Percentiles rank a stretch among this genome's conserved stretches.
phyloP scores from a whole-genome alignment of 2,113 vertebrate genomes.

The Sebastes schlegelii region DNA sequence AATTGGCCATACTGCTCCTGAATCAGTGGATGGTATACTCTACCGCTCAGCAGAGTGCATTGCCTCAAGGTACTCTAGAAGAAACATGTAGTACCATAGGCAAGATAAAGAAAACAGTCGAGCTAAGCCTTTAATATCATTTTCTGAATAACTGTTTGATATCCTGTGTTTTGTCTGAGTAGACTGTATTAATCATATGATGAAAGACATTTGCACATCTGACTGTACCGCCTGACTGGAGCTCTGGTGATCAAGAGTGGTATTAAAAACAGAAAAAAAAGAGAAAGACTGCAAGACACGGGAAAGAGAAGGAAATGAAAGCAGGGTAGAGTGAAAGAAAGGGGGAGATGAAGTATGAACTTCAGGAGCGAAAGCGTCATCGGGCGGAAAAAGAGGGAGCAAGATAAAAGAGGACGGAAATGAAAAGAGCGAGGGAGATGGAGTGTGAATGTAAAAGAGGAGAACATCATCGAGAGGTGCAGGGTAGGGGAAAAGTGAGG shows the following conservation, averaged over 20 bases:
- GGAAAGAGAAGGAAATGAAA: slow-evolving; percentile 47
- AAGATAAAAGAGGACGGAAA: slow-evolving; percentile 62
- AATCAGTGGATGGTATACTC: background rate
- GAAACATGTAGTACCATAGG: background rate
- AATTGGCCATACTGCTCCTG: background rate
- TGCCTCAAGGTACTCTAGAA: background rate
- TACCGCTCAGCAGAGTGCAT: background rate
- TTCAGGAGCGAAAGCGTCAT: slow-evolving; percentile 38
- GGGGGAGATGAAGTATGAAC: slow-evolving; percentile 49
- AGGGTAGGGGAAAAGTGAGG: background rate
- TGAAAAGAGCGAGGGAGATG: slow-evolving; percentile 37
- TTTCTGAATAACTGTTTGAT: slow-evolving; percentile 15
- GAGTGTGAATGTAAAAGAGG: slow-evolving; percentile 43
- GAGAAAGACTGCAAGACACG: background rate
- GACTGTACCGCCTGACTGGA: slow-evolving; percentile 13
- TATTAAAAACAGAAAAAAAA: slow-evolving; percentile 16
- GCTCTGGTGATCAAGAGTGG: slow-evolving; percentile 5
- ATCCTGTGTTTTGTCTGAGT: slow-evolving; percentile 24
- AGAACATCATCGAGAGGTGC: slow-evolving; percentile 3
- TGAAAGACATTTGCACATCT: slow-evolving; percentile 39
- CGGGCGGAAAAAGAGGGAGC: background rate
- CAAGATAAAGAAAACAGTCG: slow-evolving; percentile 6
- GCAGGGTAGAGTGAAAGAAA: slow-evolving; percentile 16
- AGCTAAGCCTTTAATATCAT: background rate
- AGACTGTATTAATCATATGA: slow-evolving; percentile 31